Base-by-base conservation (phyloP, 2,113 vertebrate species). In the Chaenocephalus aceratus region DNA sequence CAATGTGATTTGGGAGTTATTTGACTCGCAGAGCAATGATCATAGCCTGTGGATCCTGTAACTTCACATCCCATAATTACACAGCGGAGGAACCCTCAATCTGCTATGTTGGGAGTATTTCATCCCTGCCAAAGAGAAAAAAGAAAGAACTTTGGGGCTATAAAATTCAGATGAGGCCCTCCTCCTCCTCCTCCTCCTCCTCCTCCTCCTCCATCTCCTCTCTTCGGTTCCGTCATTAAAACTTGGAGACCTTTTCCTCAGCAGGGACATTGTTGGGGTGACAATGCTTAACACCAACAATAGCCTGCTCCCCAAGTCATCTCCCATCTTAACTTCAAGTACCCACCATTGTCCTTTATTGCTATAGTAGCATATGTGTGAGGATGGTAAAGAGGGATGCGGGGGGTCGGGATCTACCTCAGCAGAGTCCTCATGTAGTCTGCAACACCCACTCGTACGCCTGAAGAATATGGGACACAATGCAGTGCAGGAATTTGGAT, bases 271-370 rank as follows among this genome's bases (percentile, higher is more conserved):
- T 83, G 77, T 85, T 62, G 41, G 44, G 59, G 46, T 82, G 83
- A 92, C 91, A 89, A 91, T 90, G 78, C 86, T 92, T 91, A 92
- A 94, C 85, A 91, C 89, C 59, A 85, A 92, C 91, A 94, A 94
- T 87, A 84, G 88, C 59, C 74, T 3, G 61, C 79, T 86, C 84
- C 77, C 67, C 64, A 44, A 88, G 85, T 90, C 67, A 88, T 84
- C 83, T 87, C 80, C 54, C 81, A 85, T 79, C 78, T 93, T 92
- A 85, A 90, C 91, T 90, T 88, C 77, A 91, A 94, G 92, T 91
- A 68, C 65, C 82, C 80, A 6, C 83, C 58, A 83, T 92, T 90
- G 91, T 93, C 68, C 21, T 52, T 85, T 61, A 87, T 93, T 91
- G 92, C 90, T 74, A 71, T 59, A 63, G 77, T 69, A 86, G 91